A percentile compares a stretch with the other conserved stretches of the same genome.
phyloP scores from a whole-genome alignment of 2,797 vertebrate species.

The Tenualosa thibaudeaui region DNA sequence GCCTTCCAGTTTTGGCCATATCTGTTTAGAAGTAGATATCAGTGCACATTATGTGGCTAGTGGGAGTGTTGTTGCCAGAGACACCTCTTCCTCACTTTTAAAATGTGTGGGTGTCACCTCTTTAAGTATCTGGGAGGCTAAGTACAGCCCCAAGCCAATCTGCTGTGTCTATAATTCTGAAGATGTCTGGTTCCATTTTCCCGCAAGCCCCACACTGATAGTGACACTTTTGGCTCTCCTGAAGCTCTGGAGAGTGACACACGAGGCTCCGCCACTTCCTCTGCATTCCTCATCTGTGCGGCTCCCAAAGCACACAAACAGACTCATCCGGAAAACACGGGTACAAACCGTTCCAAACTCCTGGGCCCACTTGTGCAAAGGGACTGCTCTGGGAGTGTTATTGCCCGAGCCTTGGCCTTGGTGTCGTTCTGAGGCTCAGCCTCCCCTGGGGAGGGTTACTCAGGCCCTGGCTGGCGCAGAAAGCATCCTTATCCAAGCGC shows the following conservation, averaged over 20 bases:
- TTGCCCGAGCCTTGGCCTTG: background rate
- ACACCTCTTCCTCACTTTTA: background rate
- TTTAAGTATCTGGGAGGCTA: background rate
- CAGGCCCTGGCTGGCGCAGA: constrained; percentile 38
- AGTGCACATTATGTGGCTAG: background rate
- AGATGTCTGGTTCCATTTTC: constrained; percentile 20
- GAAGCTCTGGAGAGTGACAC: background rate
- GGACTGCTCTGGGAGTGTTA: background rate
- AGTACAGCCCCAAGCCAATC: constrained; percentile 26
- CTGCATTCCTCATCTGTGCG: background rate
- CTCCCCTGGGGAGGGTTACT: constrained; percentile 25
- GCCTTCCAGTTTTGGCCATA: background rate
- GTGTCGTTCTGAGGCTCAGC: background rate
- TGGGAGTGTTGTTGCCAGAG: background rate
- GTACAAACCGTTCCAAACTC: background rate
- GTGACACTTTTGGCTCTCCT: constrained; percentile 27
- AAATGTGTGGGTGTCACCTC: background rate
- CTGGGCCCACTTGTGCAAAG: background rate
- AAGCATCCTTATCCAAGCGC: constrained; percentile 53
- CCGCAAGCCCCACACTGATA: constrained; percentile 49
- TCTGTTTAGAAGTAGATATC: background rate
- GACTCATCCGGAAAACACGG: background rate
- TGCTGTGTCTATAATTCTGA: constrained; percentile 44
- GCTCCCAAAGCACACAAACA: constrained; percentile 9
- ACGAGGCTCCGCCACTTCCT: background rate